phyloP scores from a whole-genome alignment of 2,888 invertebrate genomes.

The Stenchaetothrips biformis region DNA sequence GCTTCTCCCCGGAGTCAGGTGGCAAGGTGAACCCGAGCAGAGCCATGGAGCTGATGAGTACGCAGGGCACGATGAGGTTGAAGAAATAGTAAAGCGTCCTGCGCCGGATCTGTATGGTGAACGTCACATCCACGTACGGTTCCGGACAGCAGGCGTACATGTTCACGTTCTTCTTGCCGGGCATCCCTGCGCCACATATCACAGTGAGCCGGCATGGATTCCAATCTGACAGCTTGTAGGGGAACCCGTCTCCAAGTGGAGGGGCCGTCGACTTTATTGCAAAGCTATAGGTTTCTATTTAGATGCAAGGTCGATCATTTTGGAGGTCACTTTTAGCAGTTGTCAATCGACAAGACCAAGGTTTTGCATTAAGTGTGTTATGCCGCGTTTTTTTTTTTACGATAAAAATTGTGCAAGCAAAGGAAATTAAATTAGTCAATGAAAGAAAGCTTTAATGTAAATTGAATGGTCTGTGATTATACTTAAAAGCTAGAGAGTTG shows the following conservation, averaged over 20 bases:
- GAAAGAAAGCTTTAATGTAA: too few relatives aligned
- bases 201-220: conserved; percentile 16
- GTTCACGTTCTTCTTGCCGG: conserved; percentile 86
- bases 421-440: too few relatives aligned
- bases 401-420: too few relatives aligned
- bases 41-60: conserved; percentile 98
- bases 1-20: conserved; percentile 95
- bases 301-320: too few relatives aligned
- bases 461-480: too few relatives aligned
- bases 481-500: too few relatives aligned
- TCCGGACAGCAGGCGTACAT: conserved; percentile 91
- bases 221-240: conserved; percentile 7
- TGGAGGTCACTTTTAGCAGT: too few relatives aligned
- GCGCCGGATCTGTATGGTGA: conserved; percentile 93
- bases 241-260: conserved; percentile 17
- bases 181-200: conserved; percentile 65
- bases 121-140: conserved; percentile 93
- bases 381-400: too few relatives aligned
- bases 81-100: conserved; percentile 98
- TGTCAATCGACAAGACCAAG: too few relatives aligned
- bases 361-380: too few relatives aligned
- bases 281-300: too few relatives aligned
- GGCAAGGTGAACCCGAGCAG: conserved; percentile 97
- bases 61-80: conserved; percentile 98
- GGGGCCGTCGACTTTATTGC: background rate